phyloP scores from a whole-genome alignment of 1,140 invertebrate species.

The Ditylenchus dipsaci region DNA sequence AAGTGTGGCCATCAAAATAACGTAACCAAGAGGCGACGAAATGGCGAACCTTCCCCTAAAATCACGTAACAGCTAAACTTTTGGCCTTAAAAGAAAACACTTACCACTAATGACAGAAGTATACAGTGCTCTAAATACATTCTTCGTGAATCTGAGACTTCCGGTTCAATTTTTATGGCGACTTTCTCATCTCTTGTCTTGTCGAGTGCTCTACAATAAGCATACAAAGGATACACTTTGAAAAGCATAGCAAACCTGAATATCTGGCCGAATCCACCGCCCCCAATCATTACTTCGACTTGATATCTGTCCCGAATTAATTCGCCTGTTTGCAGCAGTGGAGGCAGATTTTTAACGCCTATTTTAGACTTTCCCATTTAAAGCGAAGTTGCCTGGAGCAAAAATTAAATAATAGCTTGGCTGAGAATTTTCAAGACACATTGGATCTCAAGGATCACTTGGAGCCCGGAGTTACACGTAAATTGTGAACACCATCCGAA shows the following conservation, averaged over 20 bases:
- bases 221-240: background rate
- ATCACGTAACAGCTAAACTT: background rate
- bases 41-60: background rate
- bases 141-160: background rate
- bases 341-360: conserved; percentile 2
- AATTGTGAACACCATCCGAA: no score
- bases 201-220: conserved; percentile 9
- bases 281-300: conserved; percentile 12
- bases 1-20: background rate
- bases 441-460: no score
- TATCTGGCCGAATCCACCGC: conserved; percentile 19
- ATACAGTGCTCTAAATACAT: conserved; percentile 11
- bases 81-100: background rate
- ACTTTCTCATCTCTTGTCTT: conserved; percentile 14
- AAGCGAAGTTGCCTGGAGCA: no score
- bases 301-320: background rate
- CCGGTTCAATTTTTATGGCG: conserved; percentile 15
- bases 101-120: conserved; percentile 6
- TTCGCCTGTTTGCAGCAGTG: conserved; percentile 7
- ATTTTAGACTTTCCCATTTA: background rate
- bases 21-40: background rate
- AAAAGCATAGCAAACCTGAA: conserved; percentile 9
- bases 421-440: no score
- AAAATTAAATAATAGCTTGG: no score
- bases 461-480: no score